These are phyloP conservation scores for Cervus canadensis DNA, from an alignment of 2,113 vertebrate species.

Conservation along the genomic window DNA sequence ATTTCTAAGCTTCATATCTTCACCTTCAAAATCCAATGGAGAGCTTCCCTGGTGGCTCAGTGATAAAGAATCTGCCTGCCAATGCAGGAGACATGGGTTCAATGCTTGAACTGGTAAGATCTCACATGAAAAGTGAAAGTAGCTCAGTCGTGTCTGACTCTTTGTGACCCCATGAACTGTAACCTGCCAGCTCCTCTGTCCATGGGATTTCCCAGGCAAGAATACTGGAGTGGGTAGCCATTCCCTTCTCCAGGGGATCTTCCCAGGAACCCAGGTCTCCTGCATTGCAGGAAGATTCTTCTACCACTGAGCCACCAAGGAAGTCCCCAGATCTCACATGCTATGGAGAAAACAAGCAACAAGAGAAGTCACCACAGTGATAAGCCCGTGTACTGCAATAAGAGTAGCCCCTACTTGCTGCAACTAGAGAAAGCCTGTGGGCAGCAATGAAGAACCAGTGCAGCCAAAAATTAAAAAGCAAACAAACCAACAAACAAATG, in stretches of 20 bases:
- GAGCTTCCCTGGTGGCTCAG: neutral
- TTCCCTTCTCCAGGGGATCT: neutral
- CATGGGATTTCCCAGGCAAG: neutral
- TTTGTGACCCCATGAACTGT: neutral
- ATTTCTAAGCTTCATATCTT: neutral
- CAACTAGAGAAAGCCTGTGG: neutral
- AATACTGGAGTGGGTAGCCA: neutral
- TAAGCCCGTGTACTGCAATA: neutral
- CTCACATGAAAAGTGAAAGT: neutral
- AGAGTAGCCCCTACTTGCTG: neutral
- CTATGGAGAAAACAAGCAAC: neutral
- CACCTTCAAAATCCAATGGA: neutral
- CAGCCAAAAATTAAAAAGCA: neutral
- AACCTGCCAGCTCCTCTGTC: neutral
- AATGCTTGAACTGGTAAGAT: neutral
- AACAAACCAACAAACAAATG: neutral
- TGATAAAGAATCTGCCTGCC: neutral
- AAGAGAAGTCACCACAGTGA: neutral
- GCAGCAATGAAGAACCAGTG: neutral
- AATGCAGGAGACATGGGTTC: neutral
- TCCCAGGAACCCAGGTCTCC: neutral
- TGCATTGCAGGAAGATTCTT: neutral
- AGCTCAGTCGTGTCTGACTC: rapidly evolving
- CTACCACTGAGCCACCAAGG: neutral
- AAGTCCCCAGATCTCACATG: neutral